A percentile compares a stretch with the other conserved stretches of the same genome.
Conservation (phyloP, 2,113 vertebrate genomes). For the Platanista minor region DNA sequence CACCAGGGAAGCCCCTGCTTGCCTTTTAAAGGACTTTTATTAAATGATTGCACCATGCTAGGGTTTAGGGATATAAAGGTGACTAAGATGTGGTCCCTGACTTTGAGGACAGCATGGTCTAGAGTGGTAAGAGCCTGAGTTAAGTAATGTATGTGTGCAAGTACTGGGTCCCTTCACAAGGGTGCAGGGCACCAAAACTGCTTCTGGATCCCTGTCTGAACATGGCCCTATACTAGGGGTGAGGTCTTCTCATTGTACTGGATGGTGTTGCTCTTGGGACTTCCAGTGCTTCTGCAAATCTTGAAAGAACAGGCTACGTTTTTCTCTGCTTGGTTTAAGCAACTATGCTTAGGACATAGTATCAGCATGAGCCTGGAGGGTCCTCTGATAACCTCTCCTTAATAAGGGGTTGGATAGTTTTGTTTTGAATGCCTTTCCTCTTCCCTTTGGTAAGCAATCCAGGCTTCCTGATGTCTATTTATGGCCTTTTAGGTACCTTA, state of each 20-base stretch:
- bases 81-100: background rate
- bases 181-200: too few species aligned
- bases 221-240: rapidly evolving
- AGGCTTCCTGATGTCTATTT: background rate
- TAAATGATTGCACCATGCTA: background rate
- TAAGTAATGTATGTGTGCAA: background rate
- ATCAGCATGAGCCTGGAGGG: background rate
- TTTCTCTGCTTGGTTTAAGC: background rate
- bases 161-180: background rate
- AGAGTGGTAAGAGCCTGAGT: background rate
- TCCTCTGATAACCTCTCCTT: background rate
- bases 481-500: slow-evolving; percentile 33
- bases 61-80: background rate
- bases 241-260: background rate
- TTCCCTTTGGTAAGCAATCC: slow-evolving; percentile 1
- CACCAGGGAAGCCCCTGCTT: background rate
- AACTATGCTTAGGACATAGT: background rate
- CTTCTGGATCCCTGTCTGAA: background rate
- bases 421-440: background rate
- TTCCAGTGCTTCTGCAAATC: background rate
- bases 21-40: slow-evolving; percentile 12
- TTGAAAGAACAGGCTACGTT: background rate
- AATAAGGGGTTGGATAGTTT: background rate
- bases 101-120: background rate
- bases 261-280: background rate